Evolutionary conservation across 2,888 invertebrate genomes (phyloP), one percentile per base, ranked within the genome.

Genomic region (Diaperis boleti): DNA sequence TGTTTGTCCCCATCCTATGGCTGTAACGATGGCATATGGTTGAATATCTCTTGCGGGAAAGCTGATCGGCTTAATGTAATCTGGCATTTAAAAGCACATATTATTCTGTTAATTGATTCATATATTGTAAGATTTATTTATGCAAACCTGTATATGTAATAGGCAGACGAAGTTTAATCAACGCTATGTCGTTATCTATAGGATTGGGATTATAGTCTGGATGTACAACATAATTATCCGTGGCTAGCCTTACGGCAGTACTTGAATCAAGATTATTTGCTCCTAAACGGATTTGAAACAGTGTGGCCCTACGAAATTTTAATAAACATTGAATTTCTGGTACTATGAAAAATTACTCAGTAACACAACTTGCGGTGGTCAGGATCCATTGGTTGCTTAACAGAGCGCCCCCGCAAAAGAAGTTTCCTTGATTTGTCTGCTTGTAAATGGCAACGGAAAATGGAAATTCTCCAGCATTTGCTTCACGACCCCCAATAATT

Each of bases 321-420:
- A 20, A 20, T 10, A 54, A 42, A 14, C 26, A 17, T 8, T 26
- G 1, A 26, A 26, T 6, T 26, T 26, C 6, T n/a, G n/a, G n/a
- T n/a, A n/a, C n/a, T n/a, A n/a, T n/a, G n/a, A 2, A 26, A 8
- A 26, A 5, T 26, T 26, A 26, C 26, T 26, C 11, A 2, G 33
- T 2, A 33, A 33, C 56, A n/a, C 44, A 44, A 13, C 56, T 44
- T 6, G 20, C 56, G 1, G 44, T 45, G 3, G 45, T 45, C 14
- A 56, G 13, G 2, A 56, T 20, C 31, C 37, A 56, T 6, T 41
- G 3, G 10, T 11, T 8, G 13, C 20, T 45, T 4, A 56, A 6
- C 3, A 56, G 18, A 45, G 56, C 35, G 7, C 56, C 56, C 2
- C 31, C 56, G 20, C 56, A 56, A 33, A 56, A 56, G 31, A 45